Evolutionary conservation across 2,113 vertebrate genomes (phyloP), one percentile per base, ranked within the genome.

Genomic region (Pipra filicauda): DNA sequence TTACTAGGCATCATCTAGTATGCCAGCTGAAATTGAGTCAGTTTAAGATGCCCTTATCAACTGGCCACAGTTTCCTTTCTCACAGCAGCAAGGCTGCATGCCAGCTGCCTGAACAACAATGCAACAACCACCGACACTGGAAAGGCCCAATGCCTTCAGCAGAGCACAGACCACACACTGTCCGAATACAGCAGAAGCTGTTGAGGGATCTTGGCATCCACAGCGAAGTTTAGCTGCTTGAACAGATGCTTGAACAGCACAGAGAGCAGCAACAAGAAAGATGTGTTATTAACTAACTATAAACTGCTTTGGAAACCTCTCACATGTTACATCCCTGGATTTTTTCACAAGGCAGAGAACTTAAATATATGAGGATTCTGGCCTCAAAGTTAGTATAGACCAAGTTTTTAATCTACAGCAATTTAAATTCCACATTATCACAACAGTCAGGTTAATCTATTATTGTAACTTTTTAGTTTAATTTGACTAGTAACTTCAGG

Each of bases 11-110:
- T 51, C 49, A 39, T 13, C n/a, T 24, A 89, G 80, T 6, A 57
- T 11, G 80, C 52, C 86, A 92, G 65, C 66, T 93, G 86, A 95
- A 96, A 87, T 39, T 4, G n/a, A 95, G 86, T 84, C 79, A 74
- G 64, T 73, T 96, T 65, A 84, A 96, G 91, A 95, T 86, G 74
- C 84, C 81, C 66, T 97, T 94, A 96, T 96, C 91, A 88, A 84
- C 46, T 12, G 23, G 79, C 73, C 77, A 39, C 94, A 95, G 88
- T 19, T 96, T 97, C 92, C 91, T 80, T 94, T 96, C 92, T 89
- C 94, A 88, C 77, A 95, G 92, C 78, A 75, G 67, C 61, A 72
- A 93, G 95, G 85, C 95, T 82, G 72, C 5, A 4, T 92, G 89
- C 94, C 96, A 97, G 84, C 70, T 69, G 66, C 79, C 86, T 44